Evolutionary conservation across 2,888 invertebrate genomes (phyloP).

Genomic region (Brachylomia viminalis): DNA sequence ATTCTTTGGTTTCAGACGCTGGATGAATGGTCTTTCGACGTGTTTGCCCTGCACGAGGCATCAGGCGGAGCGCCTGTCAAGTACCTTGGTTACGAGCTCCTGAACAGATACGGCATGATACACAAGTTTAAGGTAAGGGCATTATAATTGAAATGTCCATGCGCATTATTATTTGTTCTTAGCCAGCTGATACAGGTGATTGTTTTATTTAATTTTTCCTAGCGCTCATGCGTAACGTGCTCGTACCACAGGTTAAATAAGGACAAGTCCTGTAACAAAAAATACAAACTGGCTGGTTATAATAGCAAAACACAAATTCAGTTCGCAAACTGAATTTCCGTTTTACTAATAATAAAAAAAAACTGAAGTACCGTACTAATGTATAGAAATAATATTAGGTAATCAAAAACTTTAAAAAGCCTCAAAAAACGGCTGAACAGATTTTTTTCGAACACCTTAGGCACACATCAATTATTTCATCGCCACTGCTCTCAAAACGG

Average conservation of each 20-base stretch:
- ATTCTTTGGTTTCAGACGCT: conserved; percentile 91
- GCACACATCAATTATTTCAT: too few species aligned
- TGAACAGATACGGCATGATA: conserved; percentile 98
- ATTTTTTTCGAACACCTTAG: too few species aligned
- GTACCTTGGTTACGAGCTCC: conserved; percentile 97
- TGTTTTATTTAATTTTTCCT: neutral
- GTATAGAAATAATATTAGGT: too few species aligned
- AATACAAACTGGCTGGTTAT: too few species aligned
- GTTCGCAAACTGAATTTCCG: neutral
- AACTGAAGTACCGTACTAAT: too few species aligned
- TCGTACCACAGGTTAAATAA: neutral
- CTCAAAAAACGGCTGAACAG: too few species aligned
- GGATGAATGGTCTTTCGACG: conserved; percentile 98
- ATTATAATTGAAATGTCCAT: neutral
- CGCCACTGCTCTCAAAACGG: too few species aligned
- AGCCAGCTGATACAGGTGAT: neutral
- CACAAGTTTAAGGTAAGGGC: conserved; percentile 97
- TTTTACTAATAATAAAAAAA: too few species aligned
- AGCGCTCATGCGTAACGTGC: neutral
- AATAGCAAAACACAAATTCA: too few species aligned
- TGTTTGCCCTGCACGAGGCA: conserved; percentile 96
- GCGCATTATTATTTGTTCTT: neutral
- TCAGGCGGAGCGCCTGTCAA: conserved; percentile 96
- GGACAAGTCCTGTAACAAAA: neutral
- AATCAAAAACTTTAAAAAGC: too few species aligned